phyloP scores from a whole-genome alignment of 2,888 invertebrate genomes.

The Sicus ferrugineus region DNA sequence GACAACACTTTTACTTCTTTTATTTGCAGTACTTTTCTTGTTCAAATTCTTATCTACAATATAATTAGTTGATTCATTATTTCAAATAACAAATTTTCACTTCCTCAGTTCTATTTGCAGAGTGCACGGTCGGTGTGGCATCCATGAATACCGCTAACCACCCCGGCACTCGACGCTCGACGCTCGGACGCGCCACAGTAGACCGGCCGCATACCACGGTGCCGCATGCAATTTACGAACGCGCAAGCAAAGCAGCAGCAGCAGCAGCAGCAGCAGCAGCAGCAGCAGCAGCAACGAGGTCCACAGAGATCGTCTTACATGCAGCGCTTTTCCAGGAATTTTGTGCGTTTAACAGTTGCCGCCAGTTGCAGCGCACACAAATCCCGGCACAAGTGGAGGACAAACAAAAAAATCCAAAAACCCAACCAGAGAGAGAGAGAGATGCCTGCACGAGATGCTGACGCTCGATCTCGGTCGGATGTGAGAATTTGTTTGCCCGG shows the following conservation, averaged over 20 bases:
- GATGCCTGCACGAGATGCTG: background rate
- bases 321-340: slow-evolving; percentile 30
- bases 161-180: background rate
- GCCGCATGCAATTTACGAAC: slow-evolving; percentile 30
- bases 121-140: background rate
- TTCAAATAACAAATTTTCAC: too few species aligned
- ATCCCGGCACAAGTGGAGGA: background rate
- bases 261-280: background rate
- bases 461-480: slow-evolving; percentile 25
- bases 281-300: background rate
- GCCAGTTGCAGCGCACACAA: slow-evolving; percentile 29
- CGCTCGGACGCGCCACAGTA: background rate
- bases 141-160: background rate
- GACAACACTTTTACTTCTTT: too few species aligned
- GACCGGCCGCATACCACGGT: slow-evolving; percentile 4
- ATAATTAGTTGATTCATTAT: too few species aligned
- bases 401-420: background rate
- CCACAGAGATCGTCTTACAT: slow-evolving; percentile 29
- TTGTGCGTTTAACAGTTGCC: slow-evolving; percentile 33
- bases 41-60: too few species aligned
- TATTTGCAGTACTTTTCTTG: too few species aligned
- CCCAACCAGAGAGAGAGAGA: background rate
- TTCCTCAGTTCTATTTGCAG: too few species aligned
- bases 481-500: slow-evolving; percentile 27
- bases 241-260: slow-evolving; percentile 8